A percentile compares a stretch with the other conserved stretches of the same genome.
Evolutionary conservation across 1,140 invertebrate genomes (phyloP).

Genomic region (Aradophagus sp.): DNA sequence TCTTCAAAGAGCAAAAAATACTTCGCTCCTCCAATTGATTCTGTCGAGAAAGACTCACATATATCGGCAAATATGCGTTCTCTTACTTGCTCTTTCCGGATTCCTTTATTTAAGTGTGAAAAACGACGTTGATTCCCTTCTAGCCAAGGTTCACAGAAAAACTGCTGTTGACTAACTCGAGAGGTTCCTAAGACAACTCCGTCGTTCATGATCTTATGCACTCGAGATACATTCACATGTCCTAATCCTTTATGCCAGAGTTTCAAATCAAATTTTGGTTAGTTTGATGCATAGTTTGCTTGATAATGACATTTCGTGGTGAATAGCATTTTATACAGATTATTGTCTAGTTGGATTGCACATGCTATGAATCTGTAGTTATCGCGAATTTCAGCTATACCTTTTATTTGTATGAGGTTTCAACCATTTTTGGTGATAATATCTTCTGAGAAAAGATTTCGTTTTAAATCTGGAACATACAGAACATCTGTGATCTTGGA

Average conservation of each 20-base stretch:
- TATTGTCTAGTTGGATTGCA: conserved; percentile 23
- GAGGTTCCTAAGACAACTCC: conserved; percentile 1
- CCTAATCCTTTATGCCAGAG: conserved; percentile 54
- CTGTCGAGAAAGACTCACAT: not conserved
- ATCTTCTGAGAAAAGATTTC: conserved; percentile 29
- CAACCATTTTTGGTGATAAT: conserved; percentile 1
- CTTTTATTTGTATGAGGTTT: not conserved
- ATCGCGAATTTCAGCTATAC: not conserved
- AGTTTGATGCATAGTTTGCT: too few species aligned
- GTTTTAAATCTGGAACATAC: conserved; percentile 15
- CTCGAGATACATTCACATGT: conserved; percentile 33
- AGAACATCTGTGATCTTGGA: conserved; percentile 1
- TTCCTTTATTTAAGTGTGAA: conserved; percentile 37
- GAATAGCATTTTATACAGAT: conserved; percentile 37
- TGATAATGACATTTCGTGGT: not conserved
- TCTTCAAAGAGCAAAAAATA: conserved; percentile 5
- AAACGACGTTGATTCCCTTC: conserved; percentile 30
- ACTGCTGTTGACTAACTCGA: conserved; percentile 1
- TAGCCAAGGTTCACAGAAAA: conserved; percentile 9
- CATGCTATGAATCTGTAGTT: too few species aligned
- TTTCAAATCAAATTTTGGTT: not conserved
- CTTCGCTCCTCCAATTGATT: conserved; percentile 4
- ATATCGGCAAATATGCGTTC: not conserved
- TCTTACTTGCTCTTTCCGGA: not conserved
- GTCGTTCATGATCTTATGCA: not conserved